phyloP scores from a whole-genome alignment of 2,113 vertebrate species.

The Pteruthius melanotis region DNA sequence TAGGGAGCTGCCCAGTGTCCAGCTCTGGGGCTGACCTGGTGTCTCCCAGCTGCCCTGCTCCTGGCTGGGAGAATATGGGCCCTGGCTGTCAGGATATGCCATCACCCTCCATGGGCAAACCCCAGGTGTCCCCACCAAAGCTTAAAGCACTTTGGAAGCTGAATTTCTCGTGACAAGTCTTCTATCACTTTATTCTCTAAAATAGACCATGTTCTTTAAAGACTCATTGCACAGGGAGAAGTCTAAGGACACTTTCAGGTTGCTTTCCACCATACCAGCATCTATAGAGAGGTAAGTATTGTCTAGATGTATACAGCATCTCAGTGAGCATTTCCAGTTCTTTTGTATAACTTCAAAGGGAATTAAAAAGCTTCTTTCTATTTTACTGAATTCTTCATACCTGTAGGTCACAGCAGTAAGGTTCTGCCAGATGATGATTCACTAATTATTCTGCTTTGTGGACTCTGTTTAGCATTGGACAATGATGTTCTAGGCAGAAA shows the following conservation, averaged over 20 bases:
- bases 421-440: not conserved
- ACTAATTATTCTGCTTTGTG: not conserved
- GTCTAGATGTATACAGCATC: not conserved
- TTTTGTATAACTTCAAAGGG: not conserved
- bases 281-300: not conserved
- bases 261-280: not conserved
- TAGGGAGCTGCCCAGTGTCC: fast-evolving
- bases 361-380: not conserved
- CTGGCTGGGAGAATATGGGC: fast-evolving
- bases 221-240: not conserved
- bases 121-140: not conserved
- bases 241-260: not conserved
- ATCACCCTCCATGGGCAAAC: fast-evolving
- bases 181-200: not conserved
- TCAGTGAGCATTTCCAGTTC: not conserved
- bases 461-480: not conserved
- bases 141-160: not conserved
- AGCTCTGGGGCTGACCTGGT: fast-evolving
- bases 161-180: not conserved
- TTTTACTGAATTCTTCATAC: not conserved
- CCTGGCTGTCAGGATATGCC: not conserved
- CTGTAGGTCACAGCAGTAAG: not conserved
- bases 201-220: not conserved
- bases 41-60: fast-evolving
- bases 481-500: not conserved